Conservation (phyloP, 2,113 vertebrate species). For the Arenaria interpres region DNA sequence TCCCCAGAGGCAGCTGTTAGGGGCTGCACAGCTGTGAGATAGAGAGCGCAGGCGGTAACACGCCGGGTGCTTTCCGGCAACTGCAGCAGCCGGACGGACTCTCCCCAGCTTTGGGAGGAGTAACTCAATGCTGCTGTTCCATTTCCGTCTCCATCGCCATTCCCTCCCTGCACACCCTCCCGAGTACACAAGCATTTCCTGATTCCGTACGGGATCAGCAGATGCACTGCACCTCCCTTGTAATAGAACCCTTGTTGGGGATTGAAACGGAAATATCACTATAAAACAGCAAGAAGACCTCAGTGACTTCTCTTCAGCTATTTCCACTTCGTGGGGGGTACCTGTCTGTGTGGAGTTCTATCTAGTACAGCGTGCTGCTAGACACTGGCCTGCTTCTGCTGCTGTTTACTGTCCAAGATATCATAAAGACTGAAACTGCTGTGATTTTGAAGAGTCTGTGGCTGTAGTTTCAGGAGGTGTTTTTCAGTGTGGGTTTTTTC, state of each 20-base stretch:
- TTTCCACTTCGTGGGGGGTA: neutral
- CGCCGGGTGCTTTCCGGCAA: neutral
- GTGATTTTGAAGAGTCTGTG: neutral
- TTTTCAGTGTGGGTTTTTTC: neutral
- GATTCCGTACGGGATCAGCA: neutral
- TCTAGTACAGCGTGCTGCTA: neutral
- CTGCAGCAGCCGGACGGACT: neutral
- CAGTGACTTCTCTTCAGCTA: neutral
- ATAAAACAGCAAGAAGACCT: neutral
- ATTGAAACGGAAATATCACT: neutral
- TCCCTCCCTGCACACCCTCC: neutral
- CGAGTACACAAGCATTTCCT: neutral
- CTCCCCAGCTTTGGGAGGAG: neutral
- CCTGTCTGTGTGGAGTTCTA: neutral
- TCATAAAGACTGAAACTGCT: neutral
- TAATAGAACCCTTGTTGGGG: accelerated
- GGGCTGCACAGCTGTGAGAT: neutral
- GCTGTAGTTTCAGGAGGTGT: neutral
- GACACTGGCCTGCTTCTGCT: neutral
- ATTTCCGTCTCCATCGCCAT: accelerated
- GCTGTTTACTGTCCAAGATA: neutral
- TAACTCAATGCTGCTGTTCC: neutral
- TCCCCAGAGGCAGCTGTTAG: neutral
- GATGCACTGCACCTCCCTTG: neutral
- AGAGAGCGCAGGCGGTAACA: neutral